These are phyloP conservation scores for Calliphora vicina DNA, from an alignment of 1,140 invertebrate genomes.

Conservation along the genomic window DNA sequence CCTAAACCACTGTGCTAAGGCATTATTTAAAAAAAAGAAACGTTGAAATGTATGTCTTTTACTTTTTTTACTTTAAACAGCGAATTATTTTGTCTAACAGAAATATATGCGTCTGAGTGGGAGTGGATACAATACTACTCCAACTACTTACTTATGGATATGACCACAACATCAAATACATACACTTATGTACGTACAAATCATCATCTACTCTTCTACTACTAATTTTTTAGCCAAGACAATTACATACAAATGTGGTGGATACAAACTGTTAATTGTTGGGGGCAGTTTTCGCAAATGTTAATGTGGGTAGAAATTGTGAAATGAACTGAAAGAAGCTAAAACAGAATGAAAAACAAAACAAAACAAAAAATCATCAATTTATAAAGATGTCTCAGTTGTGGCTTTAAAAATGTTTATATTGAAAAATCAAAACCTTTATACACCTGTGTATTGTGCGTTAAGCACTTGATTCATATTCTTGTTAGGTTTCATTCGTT, in stretches of 20 bases:
- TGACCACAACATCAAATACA: too few species aligned
- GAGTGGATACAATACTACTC: background rate
- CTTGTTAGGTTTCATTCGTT: background rate
- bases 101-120: conserved; percentile 15
- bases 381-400: background rate
- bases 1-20: too few species aligned
- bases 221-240: background rate
- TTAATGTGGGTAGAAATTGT: background rate
- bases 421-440: background rate
- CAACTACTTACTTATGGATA: background rate
- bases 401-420: background rate
- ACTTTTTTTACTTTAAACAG: too few species aligned
- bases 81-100: background rate
- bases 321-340: background rate
- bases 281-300: background rate
- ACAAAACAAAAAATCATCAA: background rate
- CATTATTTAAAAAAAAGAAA: too few species aligned
- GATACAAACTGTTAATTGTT: background rate
- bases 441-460: background rate
- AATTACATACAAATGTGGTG: background rate
- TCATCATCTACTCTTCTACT: background rate
- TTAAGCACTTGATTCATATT: background rate
- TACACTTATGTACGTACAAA: too few species aligned
- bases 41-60: too few species aligned
- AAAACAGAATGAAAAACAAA: too few species aligned